These are phyloP conservation scores for Morpho achilles DNA, from an alignment of 2,888 invertebrate genomes.

Conservation along the genomic window DNA sequence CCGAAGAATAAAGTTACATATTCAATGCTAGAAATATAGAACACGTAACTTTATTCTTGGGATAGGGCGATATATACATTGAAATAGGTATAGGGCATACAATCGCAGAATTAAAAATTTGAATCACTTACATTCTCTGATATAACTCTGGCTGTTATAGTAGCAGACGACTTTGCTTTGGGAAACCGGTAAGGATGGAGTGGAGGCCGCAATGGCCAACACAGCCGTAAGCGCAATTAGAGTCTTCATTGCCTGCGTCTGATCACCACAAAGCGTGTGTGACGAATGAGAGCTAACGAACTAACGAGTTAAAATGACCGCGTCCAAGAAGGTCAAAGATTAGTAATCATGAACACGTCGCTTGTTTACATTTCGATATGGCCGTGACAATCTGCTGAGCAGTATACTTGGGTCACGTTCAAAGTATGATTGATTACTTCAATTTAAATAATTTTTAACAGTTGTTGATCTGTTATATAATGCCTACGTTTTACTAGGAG, in stretches of 20 bases:
- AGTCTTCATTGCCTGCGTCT: constrained; percentile 54
- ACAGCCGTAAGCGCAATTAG: constrained; percentile 49
- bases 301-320: constrained; percentile 27
- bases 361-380: constrained; percentile 23
- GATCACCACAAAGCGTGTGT: constrained; percentile 52
- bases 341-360: constrained; percentile 27
- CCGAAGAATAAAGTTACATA: too few relatives aligned
- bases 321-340: constrained; percentile 35
- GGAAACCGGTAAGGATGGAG: constrained; percentile 44
- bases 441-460: too few relatives aligned
- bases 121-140: constrained; percentile 81
- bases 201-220: constrained; percentile 46
- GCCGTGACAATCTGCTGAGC: constrained; percentile 26
- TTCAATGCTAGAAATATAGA: too few relatives aligned
- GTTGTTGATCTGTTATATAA: too few relatives aligned
- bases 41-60: too few relatives aligned
- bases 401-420: constrained; percentile 18
- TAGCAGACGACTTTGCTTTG: constrained; percentile 84
- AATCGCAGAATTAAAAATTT: constrained; percentile 41
- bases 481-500: too few relatives aligned
- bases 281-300: constrained; percentile 52
- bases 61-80: neutral
- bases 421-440: neutral
- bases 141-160: constrained; percentile 84
- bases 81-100: constrained; percentile 7